Base-by-base conservation (phyloP, 2,888 invertebrate species). In the Spodoptera littoralis region DNA sequence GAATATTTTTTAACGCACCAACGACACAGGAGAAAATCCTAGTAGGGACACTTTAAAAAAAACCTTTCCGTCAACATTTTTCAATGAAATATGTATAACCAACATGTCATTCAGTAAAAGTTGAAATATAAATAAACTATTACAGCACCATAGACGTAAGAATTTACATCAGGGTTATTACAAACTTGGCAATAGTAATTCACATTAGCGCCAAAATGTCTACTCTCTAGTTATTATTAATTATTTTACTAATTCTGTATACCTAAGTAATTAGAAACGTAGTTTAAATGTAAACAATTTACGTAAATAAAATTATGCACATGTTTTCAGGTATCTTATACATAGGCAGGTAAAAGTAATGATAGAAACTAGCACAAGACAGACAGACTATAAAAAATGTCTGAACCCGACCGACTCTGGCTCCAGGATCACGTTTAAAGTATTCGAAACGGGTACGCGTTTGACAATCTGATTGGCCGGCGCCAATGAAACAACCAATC, bases 151-250 rank as follows among this genome's bases (percentile, higher is more conserved):
- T 44, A 70, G 51, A 60, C 46, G 53, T 50, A 53, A 11, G 51
- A 60, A 64, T 65, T 45, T 56, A 42, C 52, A 66, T 45, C 6
- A 66, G 60, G 48, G 52, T 64, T 58, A 59, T 50, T 52, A 27
- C 11, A 58, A 72, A 68, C 55, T 84, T 84, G 85, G 81, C 85
- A 84, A 65, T 69, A 73, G 65, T 66, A 65, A 61, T 43, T 53
- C 49, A 45, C 5, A 9, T 55, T 11, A 24, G 70, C 71, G 84
- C 87, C 86, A 87, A 84, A 73, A 82, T 70, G 80, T 72, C 79
- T 61, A 70, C 77, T 54, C 76, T 68, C 67, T 50, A 49, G 62
- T 24, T 43, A n/a, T 24, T 53, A 68, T 63, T 65, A 54, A 54
- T 56, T 47, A 54, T 59, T 62, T 48, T 13, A 41, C 41, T 18